A percentile compares a stretch with the other conserved stretches of the same genome.
phyloP scores from a whole-genome alignment of 2,888 invertebrate genomes.

The Augochlorella aurata region DNA sequence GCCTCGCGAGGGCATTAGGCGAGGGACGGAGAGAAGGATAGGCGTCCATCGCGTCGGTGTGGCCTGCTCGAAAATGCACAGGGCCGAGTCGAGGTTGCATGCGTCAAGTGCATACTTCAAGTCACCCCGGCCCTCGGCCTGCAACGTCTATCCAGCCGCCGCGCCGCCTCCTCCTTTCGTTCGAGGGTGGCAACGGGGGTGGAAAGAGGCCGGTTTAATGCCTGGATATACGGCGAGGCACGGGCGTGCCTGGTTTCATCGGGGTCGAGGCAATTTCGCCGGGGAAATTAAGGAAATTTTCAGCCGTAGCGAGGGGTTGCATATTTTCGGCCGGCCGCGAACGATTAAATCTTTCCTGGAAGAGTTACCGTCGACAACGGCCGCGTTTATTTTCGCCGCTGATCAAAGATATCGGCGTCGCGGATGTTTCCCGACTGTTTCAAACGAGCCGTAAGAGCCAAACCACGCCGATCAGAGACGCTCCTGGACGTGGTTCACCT shows the following conservation, averaged over 20 bases:
- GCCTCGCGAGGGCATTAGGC: slow-evolving; percentile 46
- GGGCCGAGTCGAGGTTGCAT: slow-evolving; percentile 69
- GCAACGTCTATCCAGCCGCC: slow-evolving; percentile 55
- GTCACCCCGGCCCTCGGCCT: slow-evolving; percentile 61
- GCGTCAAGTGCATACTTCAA: slow-evolving; percentile 79
- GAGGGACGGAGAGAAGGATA: slow-evolving; percentile 41
- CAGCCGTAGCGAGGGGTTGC: slow-evolving; percentile 50
- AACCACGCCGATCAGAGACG: too few relatives aligned
- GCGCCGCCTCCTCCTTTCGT: slow-evolving; percentile 31
- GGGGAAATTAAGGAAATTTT: slow-evolving; percentile 67
- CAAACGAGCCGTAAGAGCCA: neutral
- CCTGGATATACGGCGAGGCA: slow-evolving; percentile 53
- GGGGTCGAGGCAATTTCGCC: slow-evolving; percentile 64
- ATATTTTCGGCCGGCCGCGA: slow-evolving; percentile 53
- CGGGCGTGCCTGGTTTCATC: slow-evolving; percentile 50
- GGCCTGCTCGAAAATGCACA: slow-evolving; percentile 43
- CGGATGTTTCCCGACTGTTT: neutral
- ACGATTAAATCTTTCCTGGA: slow-evolving; percentile 51
- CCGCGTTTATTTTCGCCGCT: slow-evolving; percentile 17
- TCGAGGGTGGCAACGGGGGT: slow-evolving; percentile 49
- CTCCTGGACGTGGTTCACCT: too few relatives aligned
- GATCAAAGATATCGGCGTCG: slow-evolving; percentile 26
- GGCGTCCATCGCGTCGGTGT: slow-evolving; percentile 16
- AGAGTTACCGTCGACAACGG: slow-evolving; percentile 36
- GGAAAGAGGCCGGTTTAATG: slow-evolving; percentile 55